A percentile compares a stretch with the other conserved stretches of the same genome.
phyloP scores from a whole-genome alignment of 2,888 invertebrate species.

The Prostheceraeus crozeri region DNA sequence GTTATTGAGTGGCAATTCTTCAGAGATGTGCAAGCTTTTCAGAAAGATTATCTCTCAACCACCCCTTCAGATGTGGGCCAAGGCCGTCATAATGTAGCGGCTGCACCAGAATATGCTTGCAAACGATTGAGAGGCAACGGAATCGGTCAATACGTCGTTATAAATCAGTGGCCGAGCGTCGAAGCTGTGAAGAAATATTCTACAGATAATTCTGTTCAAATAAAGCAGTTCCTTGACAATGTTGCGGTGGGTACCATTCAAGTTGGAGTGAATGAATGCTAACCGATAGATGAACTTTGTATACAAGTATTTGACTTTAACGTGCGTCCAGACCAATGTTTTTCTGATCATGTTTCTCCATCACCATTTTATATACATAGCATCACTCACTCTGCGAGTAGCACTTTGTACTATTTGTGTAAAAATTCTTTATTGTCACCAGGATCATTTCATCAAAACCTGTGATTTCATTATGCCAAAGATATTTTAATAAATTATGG shows the following conservation, averaged over 20 bases:
- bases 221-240: conserved; percentile 22
- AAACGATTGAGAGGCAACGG: conserved; percentile 27
- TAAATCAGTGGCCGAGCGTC: conserved; percentile 35
- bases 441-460: no score
- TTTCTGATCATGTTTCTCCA: no score
- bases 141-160: conserved; percentile 34
- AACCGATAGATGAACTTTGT: no score
- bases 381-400: no score
- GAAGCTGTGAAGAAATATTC: conserved; percentile 32
- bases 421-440: no score
- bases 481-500: no score
- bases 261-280: conserved; percentile 34
- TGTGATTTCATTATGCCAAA: no score
- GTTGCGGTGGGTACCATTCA: conserved; percentile 28
- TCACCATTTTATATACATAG: no score
- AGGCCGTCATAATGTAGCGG: conserved; percentile 33
- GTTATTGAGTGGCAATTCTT: conserved; percentile 34
- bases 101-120: conserved; percentile 35
- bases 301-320: no score
- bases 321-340: no score
- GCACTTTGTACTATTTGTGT: no score
- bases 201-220: conserved; percentile 25
- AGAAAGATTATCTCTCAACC: conserved; percentile 32
- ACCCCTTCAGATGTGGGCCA: conserved; percentile 7
- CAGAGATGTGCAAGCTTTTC: conserved; percentile 28